Percentiles rank a stretch among this genome's conserved stretches.
These are phyloP conservation scores for Pimpla rufipes DNA, from an alignment of 2,888 invertebrate species.

Conservation along the genomic window DNA sequence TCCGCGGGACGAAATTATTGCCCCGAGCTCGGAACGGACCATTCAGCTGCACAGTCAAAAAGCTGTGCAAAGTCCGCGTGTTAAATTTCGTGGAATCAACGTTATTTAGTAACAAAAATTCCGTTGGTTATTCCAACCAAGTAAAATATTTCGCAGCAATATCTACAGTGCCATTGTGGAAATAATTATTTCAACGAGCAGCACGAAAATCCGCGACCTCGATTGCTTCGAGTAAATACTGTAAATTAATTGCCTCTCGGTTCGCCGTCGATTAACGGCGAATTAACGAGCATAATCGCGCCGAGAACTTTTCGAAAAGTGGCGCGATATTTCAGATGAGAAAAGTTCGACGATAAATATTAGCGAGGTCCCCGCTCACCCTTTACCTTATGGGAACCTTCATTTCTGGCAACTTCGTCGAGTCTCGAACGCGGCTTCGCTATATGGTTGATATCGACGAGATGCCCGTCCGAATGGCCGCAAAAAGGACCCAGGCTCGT, in stretches of 20 bases:
- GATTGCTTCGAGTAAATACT: not conserved
- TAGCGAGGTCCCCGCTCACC: not conserved
- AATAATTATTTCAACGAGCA: not conserved
- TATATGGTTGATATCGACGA: not conserved
- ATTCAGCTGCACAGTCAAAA: not conserved
- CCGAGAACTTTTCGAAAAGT: not conserved
- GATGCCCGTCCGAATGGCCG: not conserved
- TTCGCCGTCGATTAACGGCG: not conserved
- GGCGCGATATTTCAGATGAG: not conserved
- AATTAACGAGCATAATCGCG: not conserved
- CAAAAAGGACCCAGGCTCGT: not conserved
- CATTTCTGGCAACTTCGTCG: not conserved
- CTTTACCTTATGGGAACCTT: not conserved
- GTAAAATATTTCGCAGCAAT: not conserved
- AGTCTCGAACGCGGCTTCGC: not conserved
- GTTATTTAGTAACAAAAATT: not conserved
- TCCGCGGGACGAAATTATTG: not conserved
- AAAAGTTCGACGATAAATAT: constrained; percentile 3
- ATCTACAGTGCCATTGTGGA: not conserved
- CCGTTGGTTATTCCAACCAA: not conserved
- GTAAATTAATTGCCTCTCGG: not conserved
- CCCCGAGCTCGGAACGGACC: not conserved
- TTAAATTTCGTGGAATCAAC: not conserved
- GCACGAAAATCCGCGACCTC: not conserved
- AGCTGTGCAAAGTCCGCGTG: not conserved